These are phyloP conservation scores for Tetramorium alpestre DNA, from an alignment of 1,140 invertebrate species.

Conservation along the genomic window DNA sequence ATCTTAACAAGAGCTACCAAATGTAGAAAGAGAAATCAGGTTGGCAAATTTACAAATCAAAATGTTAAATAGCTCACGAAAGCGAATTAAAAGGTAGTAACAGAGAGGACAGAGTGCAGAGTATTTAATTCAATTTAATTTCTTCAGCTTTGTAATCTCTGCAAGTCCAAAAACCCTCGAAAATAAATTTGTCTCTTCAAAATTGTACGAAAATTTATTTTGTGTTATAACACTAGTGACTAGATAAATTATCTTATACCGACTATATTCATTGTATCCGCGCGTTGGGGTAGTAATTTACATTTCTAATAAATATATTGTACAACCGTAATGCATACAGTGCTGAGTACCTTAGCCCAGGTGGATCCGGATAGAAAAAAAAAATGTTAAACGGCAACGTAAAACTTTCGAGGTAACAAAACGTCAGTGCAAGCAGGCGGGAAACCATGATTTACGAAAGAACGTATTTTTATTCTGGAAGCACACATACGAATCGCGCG, in stretches of 20 bases:
- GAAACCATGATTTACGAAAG: conserved; percentile 56
- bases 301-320: conserved; percentile 22
- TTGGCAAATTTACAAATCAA: background rate
- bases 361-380: conserved; percentile 1
- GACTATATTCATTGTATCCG: background rate
- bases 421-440: conserved; percentile 10
- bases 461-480: conserved; percentile 50
- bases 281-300: background rate
- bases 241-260: background rate
- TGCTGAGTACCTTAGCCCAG: background rate
- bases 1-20: conserved; percentile 10
- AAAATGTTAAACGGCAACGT: conserved; percentile 41
- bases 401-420: conserved; percentile 45
- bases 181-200: background rate
- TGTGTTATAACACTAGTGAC: background rate
- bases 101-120: background rate
- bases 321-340: conserved; percentile 9
- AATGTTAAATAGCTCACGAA: background rate
- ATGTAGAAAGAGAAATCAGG: background rate
- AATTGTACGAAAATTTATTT: background rate
- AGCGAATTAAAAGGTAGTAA: background rate
- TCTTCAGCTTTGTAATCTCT: background rate
- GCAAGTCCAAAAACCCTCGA: too few relatives aligned
- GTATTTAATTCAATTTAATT: background rate
- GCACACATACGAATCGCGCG: conserved; percentile 38